phyloP scores from a whole-genome alignment of 2,888 invertebrate genomes.

The Litoditis marina region DNA sequence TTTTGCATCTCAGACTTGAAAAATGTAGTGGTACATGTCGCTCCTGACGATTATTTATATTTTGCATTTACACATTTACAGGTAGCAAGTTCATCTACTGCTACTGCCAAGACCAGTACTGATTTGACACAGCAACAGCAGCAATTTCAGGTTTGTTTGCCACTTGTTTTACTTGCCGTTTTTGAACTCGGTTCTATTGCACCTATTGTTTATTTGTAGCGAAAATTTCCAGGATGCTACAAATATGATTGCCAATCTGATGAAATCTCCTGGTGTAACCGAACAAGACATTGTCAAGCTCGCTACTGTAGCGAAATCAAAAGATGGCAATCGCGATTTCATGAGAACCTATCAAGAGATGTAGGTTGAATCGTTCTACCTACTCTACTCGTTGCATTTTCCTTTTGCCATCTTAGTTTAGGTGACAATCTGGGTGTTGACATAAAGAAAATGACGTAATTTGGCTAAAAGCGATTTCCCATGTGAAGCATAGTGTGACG shows the following conservation, averaged over 20 bases:
- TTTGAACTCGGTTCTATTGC: too few species aligned
- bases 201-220: not conserved
- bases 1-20: too few species aligned
- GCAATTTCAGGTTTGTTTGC: too few species aligned
- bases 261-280: not conserved
- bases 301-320: not conserved
- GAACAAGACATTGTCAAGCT: not conserved
- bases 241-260: not conserved
- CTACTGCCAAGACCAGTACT: not conserved
- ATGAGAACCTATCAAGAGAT: not conserved
- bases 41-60: too few species aligned
- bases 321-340: not conserved
- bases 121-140: not conserved
- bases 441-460: too few species aligned
- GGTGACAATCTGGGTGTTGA: too few species aligned
- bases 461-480: too few species aligned
- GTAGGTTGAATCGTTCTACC: not conserved
- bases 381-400: too few species aligned
- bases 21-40: too few species aligned
- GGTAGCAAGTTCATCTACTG: not conserved
- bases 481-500: too few species aligned
- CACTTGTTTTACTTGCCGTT: too few species aligned
- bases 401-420: too few species aligned
- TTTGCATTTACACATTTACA: not conserved
- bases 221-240: not conserved